A percentile compares a stretch with the other conserved stretches of the same genome.
Conservation (phyloP, 92 coral and sea anemone species). For the Paragorgia papillata region DNA sequence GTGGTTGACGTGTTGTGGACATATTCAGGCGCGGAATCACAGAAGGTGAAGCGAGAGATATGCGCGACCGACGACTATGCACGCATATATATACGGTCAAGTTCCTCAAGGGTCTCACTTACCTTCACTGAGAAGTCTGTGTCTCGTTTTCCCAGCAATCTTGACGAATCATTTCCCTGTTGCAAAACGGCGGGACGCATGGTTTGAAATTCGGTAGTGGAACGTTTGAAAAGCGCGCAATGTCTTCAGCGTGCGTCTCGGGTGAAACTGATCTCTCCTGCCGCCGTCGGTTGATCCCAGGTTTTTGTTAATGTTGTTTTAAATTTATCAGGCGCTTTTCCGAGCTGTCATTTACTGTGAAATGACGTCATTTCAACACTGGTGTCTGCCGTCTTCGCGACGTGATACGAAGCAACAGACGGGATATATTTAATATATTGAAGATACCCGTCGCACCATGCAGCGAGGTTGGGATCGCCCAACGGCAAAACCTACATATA, state of each 20-base stretch:
- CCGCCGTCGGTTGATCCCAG: slow-evolving; percentile 5
- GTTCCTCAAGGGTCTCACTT: no score
- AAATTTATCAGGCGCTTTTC: slow-evolving; percentile 38
- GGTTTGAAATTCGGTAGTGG: not conserved
- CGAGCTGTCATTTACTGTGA: slow-evolving; percentile 35
- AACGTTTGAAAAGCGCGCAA: slow-evolving; percentile 11
- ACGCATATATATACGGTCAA: no score
- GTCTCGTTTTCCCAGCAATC: slow-evolving; percentile 12
- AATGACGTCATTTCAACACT: slow-evolving; percentile 42
- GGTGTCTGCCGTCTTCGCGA: not conserved
- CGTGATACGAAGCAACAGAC: slow-evolving; percentile 14
- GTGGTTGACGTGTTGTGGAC: not conserved
- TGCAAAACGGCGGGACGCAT: slow-evolving; percentile 36
- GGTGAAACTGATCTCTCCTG: slow-evolving; percentile 3
- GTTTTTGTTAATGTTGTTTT: slow-evolving; percentile 36
- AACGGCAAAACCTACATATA: no score
- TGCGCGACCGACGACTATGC: no score
- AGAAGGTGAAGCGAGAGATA: no score
- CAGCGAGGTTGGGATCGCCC: not conserved
- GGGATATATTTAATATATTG: not conserved
- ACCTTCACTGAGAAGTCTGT: slow-evolving; percentile 45
- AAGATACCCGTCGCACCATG: not conserved
- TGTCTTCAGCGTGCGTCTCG: slow-evolving; percentile 6
- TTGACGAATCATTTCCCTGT: not conserved
- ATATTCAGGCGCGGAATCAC: no score